Evolutionary conservation across 2,888 invertebrate species (phyloP), one percentile per base, ranked within the genome.

Genomic region (Stictocephala bisonia): DNA sequence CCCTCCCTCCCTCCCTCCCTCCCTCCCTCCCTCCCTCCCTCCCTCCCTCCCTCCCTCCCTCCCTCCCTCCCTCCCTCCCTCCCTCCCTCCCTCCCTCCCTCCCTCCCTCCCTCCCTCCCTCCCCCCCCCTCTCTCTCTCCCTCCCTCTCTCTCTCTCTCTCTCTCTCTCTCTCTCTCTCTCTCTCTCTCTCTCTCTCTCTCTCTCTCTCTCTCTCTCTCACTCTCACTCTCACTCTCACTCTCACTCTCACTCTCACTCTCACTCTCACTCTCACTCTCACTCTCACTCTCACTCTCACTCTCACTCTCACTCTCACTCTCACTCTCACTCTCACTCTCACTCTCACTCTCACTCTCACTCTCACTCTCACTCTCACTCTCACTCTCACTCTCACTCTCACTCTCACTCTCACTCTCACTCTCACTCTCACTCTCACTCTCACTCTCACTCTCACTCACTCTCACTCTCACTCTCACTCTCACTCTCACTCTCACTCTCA

Each of bases 81-180:
- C n/a, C n/a, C n/a, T n/a, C n/a, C n/a, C n/a, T n/a, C n/a, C n/a
- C 44, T 44, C 20, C 3, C 20, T 4, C 44, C 20, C 20, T 20
- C 20, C 20, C 44, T 44, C 11, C 44, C 20, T 44, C 44, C 20
- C 20, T 20, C 20, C 11, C 44, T 44, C 11, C 44, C 20, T 44
- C 44, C 20, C 20, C 44, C 20, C 11, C 44, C 20, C 11, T 20
- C 20, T 9, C 53, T 18, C 22, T 24, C n/a, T n/a, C 26, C 26
- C 53, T 22, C 58, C 56, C 56, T 13, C 26, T 18, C 50, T 18
- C n/a, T 56, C 15, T 15, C 20, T 15, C 64, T 27, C 13, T 48
- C 18, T 66, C 40, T 40, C 22, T 48, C 31, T 44, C 11, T 68
- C 31, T 26, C 22, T 22, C 67, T 67, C 48, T 27, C 6, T 22